phyloP scores from a whole-genome alignment of 2,888 invertebrate genomes.

The Drosophila lacicola region DNA sequence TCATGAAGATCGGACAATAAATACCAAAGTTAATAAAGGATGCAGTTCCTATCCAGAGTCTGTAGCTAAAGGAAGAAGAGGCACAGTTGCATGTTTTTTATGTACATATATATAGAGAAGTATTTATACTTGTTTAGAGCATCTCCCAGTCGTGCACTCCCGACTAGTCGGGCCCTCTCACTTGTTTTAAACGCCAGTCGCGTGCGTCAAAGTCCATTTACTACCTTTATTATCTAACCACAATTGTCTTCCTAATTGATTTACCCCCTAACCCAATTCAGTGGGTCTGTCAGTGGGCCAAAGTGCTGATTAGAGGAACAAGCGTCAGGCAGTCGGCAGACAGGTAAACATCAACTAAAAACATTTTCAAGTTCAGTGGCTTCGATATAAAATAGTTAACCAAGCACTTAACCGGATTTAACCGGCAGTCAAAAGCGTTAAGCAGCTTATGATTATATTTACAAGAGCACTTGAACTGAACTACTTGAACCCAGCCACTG shows the following conservation, averaged over 20 bases:
- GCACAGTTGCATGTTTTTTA: too few species aligned
- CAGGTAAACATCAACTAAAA: constrained; percentile 17
- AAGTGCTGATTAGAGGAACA: constrained; percentile 22
- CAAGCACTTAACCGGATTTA: constrained; percentile 38
- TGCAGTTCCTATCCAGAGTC: too few species aligned
- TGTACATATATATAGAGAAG: too few species aligned
- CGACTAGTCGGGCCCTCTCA: background rate
- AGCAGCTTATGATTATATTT: constrained; percentile 25
- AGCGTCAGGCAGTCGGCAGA: background rate
- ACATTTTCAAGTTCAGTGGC: constrained; percentile 62
- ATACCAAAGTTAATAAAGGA: too few species aligned
- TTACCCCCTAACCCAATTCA: constrained; percentile 24
- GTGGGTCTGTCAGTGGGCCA: background rate
- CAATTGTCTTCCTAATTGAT: constrained; percentile 20
- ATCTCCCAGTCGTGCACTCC: too few species aligned
- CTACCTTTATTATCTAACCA: background rate
- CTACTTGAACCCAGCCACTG: too few species aligned
- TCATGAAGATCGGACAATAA: too few species aligned
- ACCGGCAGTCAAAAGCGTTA: constrained; percentile 41
- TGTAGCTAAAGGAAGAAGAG: too few species aligned
- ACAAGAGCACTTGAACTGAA: background rate
- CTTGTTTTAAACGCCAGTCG: constrained; percentile 1
- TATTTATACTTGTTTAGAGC: too few species aligned
- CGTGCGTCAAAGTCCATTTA: constrained; percentile 15
- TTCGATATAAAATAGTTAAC: constrained; percentile 36